phyloP scores from a whole-genome alignment of 2,888 invertebrate species.

The Drosophila merina region DNA sequence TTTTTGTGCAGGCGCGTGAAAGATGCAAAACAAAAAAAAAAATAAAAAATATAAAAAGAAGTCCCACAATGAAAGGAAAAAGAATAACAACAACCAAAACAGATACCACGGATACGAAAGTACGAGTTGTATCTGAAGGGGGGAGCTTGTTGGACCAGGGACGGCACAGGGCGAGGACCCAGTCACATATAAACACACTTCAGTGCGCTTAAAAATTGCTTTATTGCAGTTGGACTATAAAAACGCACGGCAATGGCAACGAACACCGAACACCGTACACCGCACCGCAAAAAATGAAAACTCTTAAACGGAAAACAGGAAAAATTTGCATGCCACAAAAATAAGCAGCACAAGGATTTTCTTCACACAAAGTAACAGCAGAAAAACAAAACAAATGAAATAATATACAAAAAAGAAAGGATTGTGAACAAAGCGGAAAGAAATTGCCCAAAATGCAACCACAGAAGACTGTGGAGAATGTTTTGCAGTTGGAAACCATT shows the following conservation, averaged over 20 bases:
- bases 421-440: constrained; percentile 17
- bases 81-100: constrained; percentile 60
- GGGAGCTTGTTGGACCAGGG: constrained; percentile 14
- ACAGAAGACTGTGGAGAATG: constrained; percentile 57
- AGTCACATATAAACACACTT: constrained; percentile 78
- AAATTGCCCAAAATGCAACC: constrained; percentile 56
- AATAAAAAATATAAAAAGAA: constrained; percentile 4
- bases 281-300: constrained; percentile 39
- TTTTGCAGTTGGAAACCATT: constrained; percentile 41
- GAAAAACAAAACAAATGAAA: constrained; percentile 27
- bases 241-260: constrained; percentile 70
- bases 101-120: constrained; percentile 60
- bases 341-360: constrained; percentile 71
- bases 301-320: constrained; percentile 56
- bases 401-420: constrained; percentile 1
- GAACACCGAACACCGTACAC: constrained; percentile 10
- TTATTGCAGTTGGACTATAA: constrained; percentile 79
- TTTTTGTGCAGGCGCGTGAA: constrained; percentile 80
- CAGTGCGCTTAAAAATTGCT: constrained; percentile 80
- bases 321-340: constrained; percentile 78
- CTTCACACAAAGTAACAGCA: constrained; percentile 58
- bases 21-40: constrained; percentile 59
- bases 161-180: constrained; percentile 36
- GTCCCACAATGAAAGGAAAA: constrained; percentile 21
- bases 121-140: constrained; percentile 55